Percentiles rank a stretch among this genome's conserved stretches.
These are phyloP conservation scores for Drosophila arawakana DNA, from an alignment of 1,140 invertebrate genomes.

Conservation along the genomic window DNA sequence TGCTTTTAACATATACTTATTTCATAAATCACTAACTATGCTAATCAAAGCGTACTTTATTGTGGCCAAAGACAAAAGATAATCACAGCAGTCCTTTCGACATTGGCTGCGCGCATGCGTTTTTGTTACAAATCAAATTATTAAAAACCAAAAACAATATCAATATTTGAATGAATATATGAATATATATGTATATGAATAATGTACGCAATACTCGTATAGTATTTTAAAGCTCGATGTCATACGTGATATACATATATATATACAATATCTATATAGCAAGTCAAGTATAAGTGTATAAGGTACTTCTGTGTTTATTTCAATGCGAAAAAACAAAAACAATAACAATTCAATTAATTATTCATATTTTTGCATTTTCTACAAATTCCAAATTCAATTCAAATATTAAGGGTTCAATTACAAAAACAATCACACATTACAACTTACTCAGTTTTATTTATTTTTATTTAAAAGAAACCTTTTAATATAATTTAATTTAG, in stretches of 20 bases:
- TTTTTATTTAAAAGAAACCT: not conserved
- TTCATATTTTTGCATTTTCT: constrained; percentile 28
- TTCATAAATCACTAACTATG: constrained; percentile 8
- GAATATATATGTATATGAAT: constrained; percentile 59
- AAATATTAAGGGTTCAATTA: constrained; percentile 8
- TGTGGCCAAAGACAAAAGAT: constrained; percentile 46
- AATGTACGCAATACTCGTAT: constrained; percentile 56
- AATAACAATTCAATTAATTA: constrained; percentile 23
- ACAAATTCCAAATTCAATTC: constrained; percentile 15
- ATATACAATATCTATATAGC: constrained; percentile 39
- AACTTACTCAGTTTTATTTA: not conserved
- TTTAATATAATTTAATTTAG: not conserved
- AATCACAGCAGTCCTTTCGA: constrained; percentile 74
- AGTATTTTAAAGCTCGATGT: constrained; percentile 67
- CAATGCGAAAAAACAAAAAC: not conserved
- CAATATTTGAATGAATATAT: constrained; percentile 59
- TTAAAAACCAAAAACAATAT: constrained; percentile 32
- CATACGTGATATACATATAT: constrained; percentile 49
- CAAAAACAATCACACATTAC: not conserved
- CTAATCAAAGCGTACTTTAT: constrained; percentile 45
- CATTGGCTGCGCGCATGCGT: constrained; percentile 79
- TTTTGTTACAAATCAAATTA: constrained; percentile 57
- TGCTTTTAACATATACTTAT: constrained; percentile 7
- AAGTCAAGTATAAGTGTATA: constrained; percentile 36
- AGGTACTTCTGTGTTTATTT: constrained; percentile 49